Evolutionary conservation across 2,113 vertebrate species (phyloP), one percentile per base, ranked within the genome.

Genomic region (Struthio camelus): DNA sequence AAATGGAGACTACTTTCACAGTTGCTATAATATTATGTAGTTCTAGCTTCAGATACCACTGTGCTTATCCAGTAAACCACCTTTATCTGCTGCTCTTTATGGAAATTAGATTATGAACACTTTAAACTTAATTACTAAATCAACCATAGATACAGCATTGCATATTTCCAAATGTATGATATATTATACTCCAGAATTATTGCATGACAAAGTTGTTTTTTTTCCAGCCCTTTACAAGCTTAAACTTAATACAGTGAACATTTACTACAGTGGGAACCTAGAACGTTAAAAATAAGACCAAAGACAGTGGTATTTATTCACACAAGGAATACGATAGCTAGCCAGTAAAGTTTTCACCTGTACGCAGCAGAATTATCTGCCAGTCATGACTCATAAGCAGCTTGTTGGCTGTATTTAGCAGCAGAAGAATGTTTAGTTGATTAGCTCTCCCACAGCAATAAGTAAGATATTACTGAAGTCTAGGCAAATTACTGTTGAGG

Each of bases 361-460:
- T 87, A 65, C 40, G 56, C 86, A 95, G 62, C 64, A 96, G 42
- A 93, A 73, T 53, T 90, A 56, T 76, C 82, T 96, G 95, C 95
- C 97, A 96, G 48, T 32, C 59, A 71, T 97, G 93, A 97, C 92
- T 97, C 97, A 97, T 72, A 89, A 96, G 80, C 64, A 96, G 95
- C 36, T 91, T 94, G 90, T 75, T 96, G 78, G 69, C 83, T 96
- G 83, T 85, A 88, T 93, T 95, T 94, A 97, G 88, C 86, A 93
- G 86, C 89, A 85, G 71, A 91, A 44, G 58, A 97, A 93, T 56
- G 89, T 95, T 95, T n/a, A 86, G 48, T 94, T 96, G 65, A 97
- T 97, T 96, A 95, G 61, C 66, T 93, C 48, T 91, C 42, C 77
- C 88, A 54, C n/a, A 86, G 88, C 89, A 97, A 95, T 76, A 97